Conservation (phyloP, 53 echinoderm and acorn worm genomes). For the Holothuria scabra region DNA sequence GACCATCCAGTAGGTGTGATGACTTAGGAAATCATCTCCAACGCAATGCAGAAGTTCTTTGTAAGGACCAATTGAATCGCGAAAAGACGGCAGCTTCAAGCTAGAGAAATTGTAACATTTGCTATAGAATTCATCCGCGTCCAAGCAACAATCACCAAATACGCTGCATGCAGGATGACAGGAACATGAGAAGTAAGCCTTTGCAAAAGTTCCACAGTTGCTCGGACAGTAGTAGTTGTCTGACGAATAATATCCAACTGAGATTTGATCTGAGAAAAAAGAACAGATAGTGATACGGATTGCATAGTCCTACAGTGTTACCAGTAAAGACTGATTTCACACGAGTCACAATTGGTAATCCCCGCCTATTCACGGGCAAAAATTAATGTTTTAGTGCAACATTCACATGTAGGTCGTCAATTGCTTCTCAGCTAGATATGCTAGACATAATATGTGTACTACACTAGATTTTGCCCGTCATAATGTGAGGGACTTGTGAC, state of each 20-base stretch:
- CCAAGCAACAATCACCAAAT: constrained; percentile 9
- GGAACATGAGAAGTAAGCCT: neutral
- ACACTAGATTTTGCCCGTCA: too few relatives aligned
- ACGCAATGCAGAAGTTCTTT: neutral
- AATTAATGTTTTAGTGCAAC: too few relatives aligned
- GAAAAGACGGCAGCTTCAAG: neutral
- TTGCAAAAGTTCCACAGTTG: neutral
- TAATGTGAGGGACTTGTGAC: too few relatives aligned
- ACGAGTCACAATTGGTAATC: too few relatives aligned
- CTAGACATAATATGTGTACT: too few relatives aligned
- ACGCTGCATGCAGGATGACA: constrained; percentile 1
- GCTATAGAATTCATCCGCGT: neutral
- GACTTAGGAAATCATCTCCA: neutral
- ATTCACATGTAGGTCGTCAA: too few relatives aligned
- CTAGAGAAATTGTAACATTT: neutral
- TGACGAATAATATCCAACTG: neutral
- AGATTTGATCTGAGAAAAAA: neutral
- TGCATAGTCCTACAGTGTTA: too few relatives aligned
- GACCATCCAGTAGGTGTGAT: neutral
- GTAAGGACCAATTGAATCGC: neutral
- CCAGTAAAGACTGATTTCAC: too few relatives aligned
- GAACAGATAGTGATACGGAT: neutral
- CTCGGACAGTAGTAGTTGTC: neutral
- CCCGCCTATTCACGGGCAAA: too few relatives aligned
- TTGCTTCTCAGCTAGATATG: too few relatives aligned